Percentiles rank a stretch among this genome's conserved stretches.
These are phyloP conservation scores for Ochotona curzoniae DNA, from an alignment of 2,113 vertebrate genomes.

Conservation along the genomic window DNA sequence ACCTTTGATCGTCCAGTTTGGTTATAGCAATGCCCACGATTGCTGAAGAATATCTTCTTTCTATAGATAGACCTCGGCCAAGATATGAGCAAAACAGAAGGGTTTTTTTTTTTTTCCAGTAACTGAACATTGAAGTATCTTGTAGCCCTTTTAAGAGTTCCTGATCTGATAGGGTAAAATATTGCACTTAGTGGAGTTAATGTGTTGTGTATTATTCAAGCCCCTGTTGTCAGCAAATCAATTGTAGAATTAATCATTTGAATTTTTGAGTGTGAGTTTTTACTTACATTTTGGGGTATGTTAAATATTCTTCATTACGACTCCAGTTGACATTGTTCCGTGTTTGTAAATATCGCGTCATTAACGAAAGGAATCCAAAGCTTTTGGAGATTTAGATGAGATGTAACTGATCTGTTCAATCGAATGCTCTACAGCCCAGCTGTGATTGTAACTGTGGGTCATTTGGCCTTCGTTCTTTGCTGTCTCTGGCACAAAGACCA, in stretches of 20 bases:
- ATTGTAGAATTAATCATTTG: rapidly evolving
- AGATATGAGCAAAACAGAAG: neutral
- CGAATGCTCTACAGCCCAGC: rapidly evolving
- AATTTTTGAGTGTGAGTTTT: neutral
- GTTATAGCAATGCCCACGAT: neutral
- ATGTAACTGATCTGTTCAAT: neutral
- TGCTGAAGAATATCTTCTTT: neutral
- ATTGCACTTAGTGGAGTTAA: neutral
- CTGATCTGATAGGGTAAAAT: neutral
- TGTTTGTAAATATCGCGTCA: slow-evolving; percentile 68
- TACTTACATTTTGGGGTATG: neutral
- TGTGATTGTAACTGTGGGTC: rapidly evolving
- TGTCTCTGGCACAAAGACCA: slow-evolving; percentile 9
- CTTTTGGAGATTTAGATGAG: neutral
- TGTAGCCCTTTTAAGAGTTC: neutral
- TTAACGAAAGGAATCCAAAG: slow-evolving; percentile 71
- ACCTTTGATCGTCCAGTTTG: neutral
- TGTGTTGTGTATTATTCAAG: rapidly evolving
- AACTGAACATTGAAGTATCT: neutral
- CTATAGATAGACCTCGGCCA: neutral
- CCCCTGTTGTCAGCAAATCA: neutral
- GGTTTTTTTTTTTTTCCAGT: neutral
- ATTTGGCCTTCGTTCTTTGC: neutral
- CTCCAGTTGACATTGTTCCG: slow-evolving; percentile 56
- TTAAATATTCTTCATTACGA: slow-evolving; percentile 52